Conservation (phyloP, 2,888 invertebrate genomes). For the Megalurothrips usitatus region DNA sequence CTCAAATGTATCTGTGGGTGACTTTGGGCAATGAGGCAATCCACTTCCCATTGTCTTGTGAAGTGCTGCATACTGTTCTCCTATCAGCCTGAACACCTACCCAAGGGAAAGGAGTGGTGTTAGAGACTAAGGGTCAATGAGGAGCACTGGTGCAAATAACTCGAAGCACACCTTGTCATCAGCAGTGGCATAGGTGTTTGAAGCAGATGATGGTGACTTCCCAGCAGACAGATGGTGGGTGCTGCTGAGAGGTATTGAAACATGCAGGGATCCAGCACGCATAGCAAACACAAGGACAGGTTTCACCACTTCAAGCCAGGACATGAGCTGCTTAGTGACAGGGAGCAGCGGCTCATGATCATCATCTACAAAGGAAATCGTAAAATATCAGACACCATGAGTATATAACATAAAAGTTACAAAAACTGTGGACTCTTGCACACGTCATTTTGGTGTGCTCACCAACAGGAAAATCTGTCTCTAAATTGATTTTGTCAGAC, state of each 20-base stretch:
- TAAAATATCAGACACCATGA: background rate
- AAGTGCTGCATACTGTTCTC: background rate
- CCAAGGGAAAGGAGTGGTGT: background rate
- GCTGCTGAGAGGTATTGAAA: background rate
- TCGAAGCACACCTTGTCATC: background rate
- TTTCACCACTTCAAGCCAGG: background rate
- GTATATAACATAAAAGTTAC: background rate
- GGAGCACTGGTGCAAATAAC: background rate
- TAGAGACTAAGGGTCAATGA: background rate
- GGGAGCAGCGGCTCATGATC: background rate
- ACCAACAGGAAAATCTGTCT: background rate
- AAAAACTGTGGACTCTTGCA: background rate
- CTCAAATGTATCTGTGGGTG: background rate
- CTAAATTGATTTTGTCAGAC: background rate
- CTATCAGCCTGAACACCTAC: background rate
- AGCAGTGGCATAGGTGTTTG: background rate
- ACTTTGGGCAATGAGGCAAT: background rate
- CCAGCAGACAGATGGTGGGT: background rate
- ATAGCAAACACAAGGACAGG: background rate
- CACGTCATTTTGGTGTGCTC: background rate
- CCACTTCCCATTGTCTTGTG: background rate
- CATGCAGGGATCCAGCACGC: background rate
- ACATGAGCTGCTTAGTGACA: background rate
- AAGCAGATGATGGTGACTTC: background rate
- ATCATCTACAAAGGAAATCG: background rate